Evolutionary conservation across 2,113 vertebrate species (phyloP).

Genomic region (Macquaria ambigua): DNA sequence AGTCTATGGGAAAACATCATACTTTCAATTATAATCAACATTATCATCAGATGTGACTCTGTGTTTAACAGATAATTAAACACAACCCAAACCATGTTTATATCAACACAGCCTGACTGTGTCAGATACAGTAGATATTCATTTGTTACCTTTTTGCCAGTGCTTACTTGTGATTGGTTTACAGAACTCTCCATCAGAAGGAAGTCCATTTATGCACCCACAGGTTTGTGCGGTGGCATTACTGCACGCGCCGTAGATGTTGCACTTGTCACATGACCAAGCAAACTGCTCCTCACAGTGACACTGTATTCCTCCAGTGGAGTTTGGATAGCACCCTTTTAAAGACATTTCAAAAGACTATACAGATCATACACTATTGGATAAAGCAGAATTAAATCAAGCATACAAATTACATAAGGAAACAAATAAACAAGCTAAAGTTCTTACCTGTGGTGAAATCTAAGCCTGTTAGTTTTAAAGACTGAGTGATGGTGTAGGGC

Average conservation of each 20-base stretch:
- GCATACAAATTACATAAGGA: neutral
- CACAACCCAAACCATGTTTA: no score
- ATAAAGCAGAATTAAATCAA: neutral
- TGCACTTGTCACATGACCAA: constrained; percentile 65
- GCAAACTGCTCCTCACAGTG: constrained; percentile 59
- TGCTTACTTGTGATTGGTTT: constrained; percentile 10
- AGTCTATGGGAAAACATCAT: no score
- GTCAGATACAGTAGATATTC: no score
- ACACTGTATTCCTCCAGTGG: constrained; percentile 43
- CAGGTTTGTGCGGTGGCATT: constrained; percentile 45
- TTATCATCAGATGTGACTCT: no score
- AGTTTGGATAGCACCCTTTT: constrained; percentile 56
- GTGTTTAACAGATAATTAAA: no score
- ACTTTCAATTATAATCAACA: no score
- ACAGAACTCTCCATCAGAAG: constrained; percentile 51
- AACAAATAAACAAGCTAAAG: neutral
- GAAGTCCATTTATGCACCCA: constrained; percentile 61
- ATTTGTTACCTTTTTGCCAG: no score
- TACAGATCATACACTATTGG: neutral
- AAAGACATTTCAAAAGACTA: neutral
- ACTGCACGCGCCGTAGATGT: constrained; percentile 17
- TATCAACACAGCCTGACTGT: no score
- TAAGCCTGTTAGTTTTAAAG: neutral
- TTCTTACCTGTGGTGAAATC: constrained; percentile 64
- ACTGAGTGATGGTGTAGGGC: rapidly evolving